Evolutionary conservation across 2,113 vertebrate species (phyloP).

Genomic region (Cebus imitator): DNA sequence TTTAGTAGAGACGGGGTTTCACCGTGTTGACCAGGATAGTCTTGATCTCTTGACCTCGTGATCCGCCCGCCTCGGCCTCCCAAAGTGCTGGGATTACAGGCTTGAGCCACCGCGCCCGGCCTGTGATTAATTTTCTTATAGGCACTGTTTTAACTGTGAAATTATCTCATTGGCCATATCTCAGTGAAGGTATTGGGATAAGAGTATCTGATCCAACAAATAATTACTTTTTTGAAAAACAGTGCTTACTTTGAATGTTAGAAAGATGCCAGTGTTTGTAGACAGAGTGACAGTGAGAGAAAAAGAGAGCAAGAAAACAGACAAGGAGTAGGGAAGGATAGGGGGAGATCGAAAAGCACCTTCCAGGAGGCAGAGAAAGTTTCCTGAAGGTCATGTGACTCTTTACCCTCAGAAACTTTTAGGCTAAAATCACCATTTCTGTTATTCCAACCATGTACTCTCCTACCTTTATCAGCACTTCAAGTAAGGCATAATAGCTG

Average conservation of each 20-base stretch:
- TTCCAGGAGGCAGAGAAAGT: not conserved
- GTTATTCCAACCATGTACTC: not conserved
- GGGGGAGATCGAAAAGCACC: not conserved
- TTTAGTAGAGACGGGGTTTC: too few relatives aligned
- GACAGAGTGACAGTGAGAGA: not conserved
- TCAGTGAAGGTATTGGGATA: not conserved
- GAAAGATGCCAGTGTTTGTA: not conserved
- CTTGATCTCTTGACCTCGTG: too few relatives aligned
- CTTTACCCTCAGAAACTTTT: not conserved
- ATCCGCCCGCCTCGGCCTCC: too few relatives aligned
- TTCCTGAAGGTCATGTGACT: not conserved
- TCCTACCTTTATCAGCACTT: not conserved
- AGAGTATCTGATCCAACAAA: not conserved
- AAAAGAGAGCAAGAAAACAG: not conserved
- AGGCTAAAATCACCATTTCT: not conserved
- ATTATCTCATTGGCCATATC: slow-evolving; percentile 1
- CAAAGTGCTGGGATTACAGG: too few relatives aligned
- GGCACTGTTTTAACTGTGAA: not conserved
- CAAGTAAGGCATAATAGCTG: not conserved
- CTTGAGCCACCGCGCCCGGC: too few relatives aligned
- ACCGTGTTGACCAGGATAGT: too few relatives aligned
- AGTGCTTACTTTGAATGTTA: not conserved
- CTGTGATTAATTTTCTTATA: slow-evolving; percentile 34
- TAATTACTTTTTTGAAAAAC: not conserved
- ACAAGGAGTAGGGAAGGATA: accelerated